A percentile compares a stretch with the other conserved stretches of the same genome.
Evolutionary conservation across 2,797 vertebrate genomes (phyloP).

Genomic region (Stomatorhinus walkeri): DNA sequence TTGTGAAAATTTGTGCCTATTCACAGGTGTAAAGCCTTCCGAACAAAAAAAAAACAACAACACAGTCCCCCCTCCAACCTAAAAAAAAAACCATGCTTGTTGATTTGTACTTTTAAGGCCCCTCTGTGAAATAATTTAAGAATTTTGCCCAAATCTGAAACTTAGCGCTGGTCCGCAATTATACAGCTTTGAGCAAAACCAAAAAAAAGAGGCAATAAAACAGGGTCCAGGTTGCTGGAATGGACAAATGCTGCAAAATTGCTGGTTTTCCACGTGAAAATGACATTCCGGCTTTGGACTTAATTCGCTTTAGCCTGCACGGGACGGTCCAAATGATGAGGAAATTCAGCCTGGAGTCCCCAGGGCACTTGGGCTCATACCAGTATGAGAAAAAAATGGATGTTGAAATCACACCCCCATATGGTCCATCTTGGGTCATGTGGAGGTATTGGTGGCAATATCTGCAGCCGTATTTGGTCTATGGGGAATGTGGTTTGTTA

Average conservation of each 20-base stretch:
- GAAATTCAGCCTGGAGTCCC: background rate
- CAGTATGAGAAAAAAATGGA: background rate
- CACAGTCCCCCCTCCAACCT: background rate
- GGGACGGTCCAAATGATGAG: background rate
- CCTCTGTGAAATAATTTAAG: background rate
- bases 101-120: background rate
- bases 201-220: background rate
- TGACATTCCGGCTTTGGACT: background rate
- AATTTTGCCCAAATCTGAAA: background rate
- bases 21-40: constrained; percentile 7
- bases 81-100: background rate
- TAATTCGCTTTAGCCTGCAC: background rate
- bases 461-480: constrained; percentile 5
- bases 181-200: background rate
- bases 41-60: background rate
- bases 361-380: background rate
- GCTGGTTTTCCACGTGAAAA: constrained; percentile 8
- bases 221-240: background rate
- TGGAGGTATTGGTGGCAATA: background rate
- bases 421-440: constrained; percentile 8
- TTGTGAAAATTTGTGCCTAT: constrained; percentile 6
- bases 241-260: background rate
- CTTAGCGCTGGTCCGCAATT: background rate
- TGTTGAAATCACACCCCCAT: background rate
- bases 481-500: background rate